phyloP scores from a whole-genome alignment of 2,888 invertebrate genomes.

The Caenorhabditis sp. region DNA sequence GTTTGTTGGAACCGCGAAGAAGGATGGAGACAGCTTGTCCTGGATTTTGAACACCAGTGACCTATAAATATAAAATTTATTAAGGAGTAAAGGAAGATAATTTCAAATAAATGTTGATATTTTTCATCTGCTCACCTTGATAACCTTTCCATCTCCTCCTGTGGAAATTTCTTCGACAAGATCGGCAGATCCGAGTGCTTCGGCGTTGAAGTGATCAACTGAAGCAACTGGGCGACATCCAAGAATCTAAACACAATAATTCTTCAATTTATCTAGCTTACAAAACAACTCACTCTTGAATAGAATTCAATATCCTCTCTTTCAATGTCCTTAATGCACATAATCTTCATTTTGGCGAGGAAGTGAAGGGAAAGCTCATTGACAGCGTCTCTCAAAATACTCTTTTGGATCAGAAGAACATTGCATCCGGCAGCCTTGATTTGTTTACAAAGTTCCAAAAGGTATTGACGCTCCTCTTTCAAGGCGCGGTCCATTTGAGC shows the following conservation, averaged over 20 bases:
- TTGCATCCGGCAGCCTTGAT: slow-evolving; percentile 98
- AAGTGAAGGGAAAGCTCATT: slow-evolving; percentile 97
- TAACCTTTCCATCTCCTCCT: slow-evolving; percentile 84
- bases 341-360: slow-evolving; percentile 96
- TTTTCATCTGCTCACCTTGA: slow-evolving; percentile 78
- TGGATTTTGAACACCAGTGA: slow-evolving; percentile 82
- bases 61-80: too few relatives aligned
- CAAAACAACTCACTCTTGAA: slow-evolving; percentile 78
- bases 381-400: slow-evolving; percentile 89
- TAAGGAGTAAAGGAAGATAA: not conserved
- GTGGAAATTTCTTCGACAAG: slow-evolving; percentile 91
- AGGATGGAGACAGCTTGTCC: slow-evolving; percentile 91
- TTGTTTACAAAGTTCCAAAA: slow-evolving; percentile 96
- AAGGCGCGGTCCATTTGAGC: slow-evolving; percentile 99
- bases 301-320: slow-evolving; percentile 97
- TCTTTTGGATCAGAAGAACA: slow-evolving; percentile 89
- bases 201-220: slow-evolving; percentile 93
- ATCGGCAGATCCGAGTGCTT: slow-evolving; percentile 89
- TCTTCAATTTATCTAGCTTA: not conserved
- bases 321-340: slow-evolving; percentile 97
- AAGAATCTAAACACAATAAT: slow-evolving; percentile 51
- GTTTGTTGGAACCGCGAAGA: slow-evolving; percentile 87
- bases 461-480: slow-evolving; percentile 95
- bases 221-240: slow-evolving; percentile 87
- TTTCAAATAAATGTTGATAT: too few relatives aligned